Percentiles rank a stretch among this genome's conserved stretches.
Evolutionary conservation across 2,888 invertebrate species (phyloP).

Genomic region (Acanthopleura granulata): DNA sequence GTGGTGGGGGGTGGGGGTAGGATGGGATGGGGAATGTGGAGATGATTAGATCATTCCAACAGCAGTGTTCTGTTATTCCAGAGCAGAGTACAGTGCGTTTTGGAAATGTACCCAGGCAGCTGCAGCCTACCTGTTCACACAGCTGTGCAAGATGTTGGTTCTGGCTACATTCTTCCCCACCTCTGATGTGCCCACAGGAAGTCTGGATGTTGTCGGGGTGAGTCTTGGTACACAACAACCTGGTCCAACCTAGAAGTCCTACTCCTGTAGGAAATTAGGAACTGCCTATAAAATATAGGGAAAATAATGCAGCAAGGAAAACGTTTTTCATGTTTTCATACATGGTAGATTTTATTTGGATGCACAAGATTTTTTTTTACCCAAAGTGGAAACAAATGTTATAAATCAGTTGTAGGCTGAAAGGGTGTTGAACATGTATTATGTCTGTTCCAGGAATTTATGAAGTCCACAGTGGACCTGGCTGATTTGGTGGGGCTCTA

Average conservation of each 20-base stretch:
- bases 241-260: no score
- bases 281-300: no score
- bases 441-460: constrained; percentile 82
- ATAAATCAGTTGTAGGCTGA: no score
- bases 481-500: constrained; percentile 95
- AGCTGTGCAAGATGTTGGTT: constrained; percentile 95
- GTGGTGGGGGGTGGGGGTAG: no score
- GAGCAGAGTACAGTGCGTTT: constrained; percentile 97
- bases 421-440: background rate
- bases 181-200: constrained; percentile 64
- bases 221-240: constrained; percentile 32
- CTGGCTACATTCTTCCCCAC: constrained; percentile 96
- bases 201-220: constrained; percentile 68
- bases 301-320: no score
- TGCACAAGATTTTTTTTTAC: no score
- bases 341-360: no score
- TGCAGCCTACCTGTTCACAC: constrained; percentile 92
- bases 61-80: constrained; percentile 64
- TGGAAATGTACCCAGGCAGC: constrained; percentile 99
- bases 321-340: no score
- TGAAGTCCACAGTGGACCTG: constrained; percentile 94
- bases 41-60: no score
- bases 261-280: no score
- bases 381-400: no score
- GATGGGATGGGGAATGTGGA: no score